Evolutionary conservation across 2,888 invertebrate genomes (phyloP).

Genomic region (Ennomos erosarius): DNA sequence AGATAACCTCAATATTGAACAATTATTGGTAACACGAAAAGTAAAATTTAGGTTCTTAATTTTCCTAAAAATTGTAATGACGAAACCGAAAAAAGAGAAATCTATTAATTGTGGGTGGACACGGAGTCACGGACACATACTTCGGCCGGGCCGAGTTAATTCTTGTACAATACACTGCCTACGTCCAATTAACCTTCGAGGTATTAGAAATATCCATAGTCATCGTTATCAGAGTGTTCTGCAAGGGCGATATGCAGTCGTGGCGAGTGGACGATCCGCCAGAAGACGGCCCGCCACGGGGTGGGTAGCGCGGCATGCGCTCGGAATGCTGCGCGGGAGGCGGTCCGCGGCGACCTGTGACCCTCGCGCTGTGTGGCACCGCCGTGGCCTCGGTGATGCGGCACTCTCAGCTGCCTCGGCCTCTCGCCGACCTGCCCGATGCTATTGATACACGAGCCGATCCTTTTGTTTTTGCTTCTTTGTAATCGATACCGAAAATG

Average conservation of each 20-base stretch:
- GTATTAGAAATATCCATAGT: constrained; percentile 76
- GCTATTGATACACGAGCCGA: constrained; percentile 26
- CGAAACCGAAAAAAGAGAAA: constrained; percentile 49
- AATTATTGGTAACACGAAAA: too few relatives aligned
- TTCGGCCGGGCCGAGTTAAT: constrained; percentile 60
- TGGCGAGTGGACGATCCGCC: constrained; percentile 25
- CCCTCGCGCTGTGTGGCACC: constrained; percentile 68
- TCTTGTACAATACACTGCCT: constrained; percentile 75
- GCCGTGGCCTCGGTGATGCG: constrained; percentile 61
- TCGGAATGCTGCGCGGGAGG: constrained; percentile 67
- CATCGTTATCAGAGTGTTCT: constrained; percentile 72
- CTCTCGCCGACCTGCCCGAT: constrained; percentile 24
- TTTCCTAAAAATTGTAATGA: constrained; percentile 26
- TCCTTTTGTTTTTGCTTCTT: constrained; percentile 18
- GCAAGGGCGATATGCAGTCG: constrained; percentile 49
- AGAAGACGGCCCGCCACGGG: constrained; percentile 19
- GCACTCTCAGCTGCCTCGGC: constrained; percentile 50
- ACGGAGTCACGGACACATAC: constrained; percentile 6
- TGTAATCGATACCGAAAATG: constrained; percentile 43
- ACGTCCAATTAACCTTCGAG: constrained; percentile 82
- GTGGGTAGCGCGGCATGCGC: constrained; percentile 40
- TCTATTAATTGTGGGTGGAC: constrained; percentile 33
- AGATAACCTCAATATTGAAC: too few relatives aligned
- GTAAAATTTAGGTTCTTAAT: too few relatives aligned
- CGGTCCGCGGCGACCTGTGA: constrained; percentile 74